Conservation (phyloP, 2,888 invertebrate species). For the Macrosiphum euphorbiae region DNA sequence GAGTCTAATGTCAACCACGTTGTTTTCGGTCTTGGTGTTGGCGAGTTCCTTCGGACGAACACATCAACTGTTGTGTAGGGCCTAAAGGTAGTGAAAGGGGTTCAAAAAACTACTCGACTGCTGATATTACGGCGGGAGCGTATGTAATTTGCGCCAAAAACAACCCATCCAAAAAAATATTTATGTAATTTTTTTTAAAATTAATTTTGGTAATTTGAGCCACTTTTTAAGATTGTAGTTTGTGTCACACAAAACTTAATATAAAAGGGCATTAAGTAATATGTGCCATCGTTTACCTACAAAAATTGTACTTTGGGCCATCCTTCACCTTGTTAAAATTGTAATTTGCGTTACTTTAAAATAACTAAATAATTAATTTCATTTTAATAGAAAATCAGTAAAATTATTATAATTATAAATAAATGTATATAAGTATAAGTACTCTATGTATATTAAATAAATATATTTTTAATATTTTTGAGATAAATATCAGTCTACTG, state of each 20-base stretch:
- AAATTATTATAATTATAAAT: not conserved
- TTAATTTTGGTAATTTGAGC: not conserved
- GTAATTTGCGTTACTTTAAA: not conserved
- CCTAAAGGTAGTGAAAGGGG: not conserved
- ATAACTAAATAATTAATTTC: too few species aligned
- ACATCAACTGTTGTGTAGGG: too few species aligned
- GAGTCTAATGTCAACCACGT: not conserved
- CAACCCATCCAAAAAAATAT: too few species aligned
- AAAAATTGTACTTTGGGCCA: not conserved
- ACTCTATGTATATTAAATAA: too few species aligned
- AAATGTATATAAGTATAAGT: not conserved
- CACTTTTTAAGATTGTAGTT: conserved; percentile 14
- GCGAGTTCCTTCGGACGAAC: not conserved
- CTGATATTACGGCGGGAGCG: too few species aligned
- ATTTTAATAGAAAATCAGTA: not conserved
- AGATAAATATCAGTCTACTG: too few species aligned
- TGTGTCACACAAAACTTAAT: not conserved
- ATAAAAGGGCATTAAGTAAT: not conserved
- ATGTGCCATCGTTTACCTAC: not conserved
- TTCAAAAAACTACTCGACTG: not conserved
- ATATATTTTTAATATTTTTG: too few species aligned
- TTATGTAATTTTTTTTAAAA: not conserved
- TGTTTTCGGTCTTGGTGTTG: not conserved
- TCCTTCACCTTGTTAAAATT: too few species aligned
- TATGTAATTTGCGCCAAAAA: too few species aligned